These are phyloP conservation scores for Phainopepla nitens DNA, from an alignment of 2,113 vertebrate species.

Conservation along the genomic window DNA sequence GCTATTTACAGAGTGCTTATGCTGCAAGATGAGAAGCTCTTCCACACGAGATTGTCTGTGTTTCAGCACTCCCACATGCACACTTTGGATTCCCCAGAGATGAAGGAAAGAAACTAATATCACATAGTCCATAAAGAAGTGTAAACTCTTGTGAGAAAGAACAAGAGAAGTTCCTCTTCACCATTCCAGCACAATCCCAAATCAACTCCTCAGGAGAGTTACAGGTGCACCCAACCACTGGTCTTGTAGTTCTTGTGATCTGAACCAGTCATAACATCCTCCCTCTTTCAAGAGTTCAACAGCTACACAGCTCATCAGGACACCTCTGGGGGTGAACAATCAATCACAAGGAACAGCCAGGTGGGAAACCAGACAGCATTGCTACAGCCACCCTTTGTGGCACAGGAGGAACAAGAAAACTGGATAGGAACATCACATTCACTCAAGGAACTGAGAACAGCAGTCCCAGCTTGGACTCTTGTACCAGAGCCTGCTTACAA, in stretches of 20 bases:
- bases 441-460: neutral
- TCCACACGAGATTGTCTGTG: neutral
- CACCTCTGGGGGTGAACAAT: neutral
- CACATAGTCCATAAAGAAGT: neutral
- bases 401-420: neutral
- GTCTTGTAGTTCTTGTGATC: neutral
- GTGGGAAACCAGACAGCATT: neutral
- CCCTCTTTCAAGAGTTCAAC: neutral
- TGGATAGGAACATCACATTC: neutral
- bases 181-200: neutral
- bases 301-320: neutral
- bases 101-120: neutral
- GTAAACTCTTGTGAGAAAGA: neutral
- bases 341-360: neutral
- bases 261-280: neutral
- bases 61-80: constrained; percentile 10
- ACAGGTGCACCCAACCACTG: neutral
- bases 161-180: neutral
- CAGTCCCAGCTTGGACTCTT: neutral
- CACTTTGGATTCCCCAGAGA: neutral
- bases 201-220: neutral
- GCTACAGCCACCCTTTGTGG: neutral
- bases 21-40: neutral
- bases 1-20: constrained; percentile 38
- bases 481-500: neutral